phyloP scores from a whole-genome alignment of 1,140 invertebrate species.

The Scaptodrosophila lebanonensis region DNA sequence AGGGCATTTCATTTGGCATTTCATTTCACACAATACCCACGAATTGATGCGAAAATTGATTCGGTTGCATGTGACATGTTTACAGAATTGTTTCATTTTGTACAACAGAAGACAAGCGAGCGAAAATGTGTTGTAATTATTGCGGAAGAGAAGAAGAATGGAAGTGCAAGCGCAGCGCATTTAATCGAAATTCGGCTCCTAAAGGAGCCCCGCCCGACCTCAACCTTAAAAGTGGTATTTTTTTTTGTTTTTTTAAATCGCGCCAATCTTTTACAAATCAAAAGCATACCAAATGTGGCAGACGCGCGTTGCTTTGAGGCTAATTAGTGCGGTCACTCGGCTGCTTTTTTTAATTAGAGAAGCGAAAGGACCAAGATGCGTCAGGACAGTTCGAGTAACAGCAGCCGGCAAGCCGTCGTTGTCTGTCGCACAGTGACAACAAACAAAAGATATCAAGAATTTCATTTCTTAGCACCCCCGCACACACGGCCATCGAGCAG shows the following conservation, averaged over 20 bases:
- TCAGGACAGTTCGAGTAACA: constrained; percentile 53
- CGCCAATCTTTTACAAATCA: constrained; percentile 71
- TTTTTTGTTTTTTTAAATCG: constrained; percentile 34
- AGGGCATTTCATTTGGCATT: constrained; percentile 41
- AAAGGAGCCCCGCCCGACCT: not conserved
- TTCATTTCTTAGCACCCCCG: constrained; percentile 60
- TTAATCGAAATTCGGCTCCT: not conserved
- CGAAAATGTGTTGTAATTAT: constrained; percentile 50
- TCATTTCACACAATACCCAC: constrained; percentile 55
- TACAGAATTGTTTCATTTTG: constrained; percentile 58
- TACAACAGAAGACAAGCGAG: constrained; percentile 10
- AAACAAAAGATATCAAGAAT: constrained; percentile 75
- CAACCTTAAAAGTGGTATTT: no score
- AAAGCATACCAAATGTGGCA: constrained; percentile 68
- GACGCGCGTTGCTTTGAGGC: constrained; percentile 46
- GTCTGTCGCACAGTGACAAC: constrained; percentile 38
- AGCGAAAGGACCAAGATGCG: constrained; percentile 69
- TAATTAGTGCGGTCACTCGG: constrained; percentile 69
- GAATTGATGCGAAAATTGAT: constrained; percentile 73
- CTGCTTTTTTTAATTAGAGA: constrained; percentile 68
- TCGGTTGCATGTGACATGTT: constrained; percentile 72
- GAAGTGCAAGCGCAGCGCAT: constrained; percentile 30
- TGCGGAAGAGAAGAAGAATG: not conserved
- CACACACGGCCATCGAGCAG: not conserved
- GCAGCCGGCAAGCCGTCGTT: not conserved